Percentiles rank a stretch among this genome's conserved stretches.
Evolutionary conservation across 1,140 invertebrate species (phyloP).

Genomic region (Ooceraea biroi): DNA sequence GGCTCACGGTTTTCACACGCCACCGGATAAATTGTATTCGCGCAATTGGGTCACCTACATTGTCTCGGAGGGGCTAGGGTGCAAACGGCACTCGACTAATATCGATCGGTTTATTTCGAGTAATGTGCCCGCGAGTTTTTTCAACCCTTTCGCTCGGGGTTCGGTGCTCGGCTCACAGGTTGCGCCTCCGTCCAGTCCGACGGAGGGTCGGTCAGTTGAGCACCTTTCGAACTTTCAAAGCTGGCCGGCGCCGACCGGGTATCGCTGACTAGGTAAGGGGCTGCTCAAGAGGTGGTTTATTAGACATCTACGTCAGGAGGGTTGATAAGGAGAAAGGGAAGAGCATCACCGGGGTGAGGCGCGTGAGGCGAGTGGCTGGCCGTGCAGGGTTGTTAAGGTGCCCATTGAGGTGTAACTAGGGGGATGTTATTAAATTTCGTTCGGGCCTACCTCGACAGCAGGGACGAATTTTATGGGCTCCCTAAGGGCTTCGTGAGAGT

Average conservation of each 20-base stretch:
- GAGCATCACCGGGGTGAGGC: constrained; percentile 2
- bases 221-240: constrained; percentile 65
- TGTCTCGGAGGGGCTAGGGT: constrained; percentile 26
- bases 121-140: constrained; percentile 64
- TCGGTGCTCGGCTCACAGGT: constrained; percentile 78
- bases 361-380: constrained; percentile 72
- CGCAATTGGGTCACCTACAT: constrained; percentile 70
- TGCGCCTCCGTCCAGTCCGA: constrained; percentile 82
- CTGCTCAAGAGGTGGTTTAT: constrained; percentile 84
- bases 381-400: constrained; percentile 86
- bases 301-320: constrained; percentile 82
- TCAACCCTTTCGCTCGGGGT: constrained; percentile 83
- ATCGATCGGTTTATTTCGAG: constrained; percentile 74
- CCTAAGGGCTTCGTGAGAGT: constrained; percentile 71
- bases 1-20: constrained; percentile 8
- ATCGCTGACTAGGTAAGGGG: constrained; percentile 80
- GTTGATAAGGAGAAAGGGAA: constrained; percentile 77
- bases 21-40: constrained; percentile 35
- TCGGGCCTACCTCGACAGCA: constrained; percentile 77
- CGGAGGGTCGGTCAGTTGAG: constrained; percentile 77
- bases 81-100: constrained; percentile 53
- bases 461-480: constrained; percentile 82
- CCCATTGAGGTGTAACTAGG: constrained; percentile 87
- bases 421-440: constrained; percentile 87
- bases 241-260: constrained; percentile 55